phyloP scores from a whole-genome alignment of 2,113 vertebrate species.

The Vombatus ursinus region DNA sequence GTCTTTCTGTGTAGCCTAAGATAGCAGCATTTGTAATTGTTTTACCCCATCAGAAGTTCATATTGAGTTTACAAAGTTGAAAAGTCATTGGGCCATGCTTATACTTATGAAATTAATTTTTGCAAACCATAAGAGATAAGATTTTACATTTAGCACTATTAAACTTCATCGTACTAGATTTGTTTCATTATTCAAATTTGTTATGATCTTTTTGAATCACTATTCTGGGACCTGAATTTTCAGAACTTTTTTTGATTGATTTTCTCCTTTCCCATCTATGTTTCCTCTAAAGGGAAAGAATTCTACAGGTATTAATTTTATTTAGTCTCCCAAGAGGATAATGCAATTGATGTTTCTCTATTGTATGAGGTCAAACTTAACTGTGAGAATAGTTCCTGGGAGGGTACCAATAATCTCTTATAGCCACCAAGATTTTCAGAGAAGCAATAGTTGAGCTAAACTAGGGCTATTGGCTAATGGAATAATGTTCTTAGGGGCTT shows the following conservation, averaged over 20 bases:
- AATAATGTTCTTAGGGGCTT: too few relatives aligned
- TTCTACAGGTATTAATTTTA: background rate
- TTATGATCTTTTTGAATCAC: background rate
- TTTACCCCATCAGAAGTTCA: background rate
- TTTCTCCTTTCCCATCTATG: background rate
- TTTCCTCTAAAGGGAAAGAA: background rate
- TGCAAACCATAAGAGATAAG: background rate
- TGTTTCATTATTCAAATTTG: background rate
- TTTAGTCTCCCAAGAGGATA: background rate
- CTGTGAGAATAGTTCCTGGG: background rate
- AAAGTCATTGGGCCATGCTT: background rate
- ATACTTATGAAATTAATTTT: background rate
- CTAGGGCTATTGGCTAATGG: background rate
- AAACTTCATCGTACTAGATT: background rate
- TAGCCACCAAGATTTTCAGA: background rate
- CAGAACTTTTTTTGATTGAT: background rate
- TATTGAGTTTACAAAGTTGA: background rate
- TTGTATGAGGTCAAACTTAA: background rate
- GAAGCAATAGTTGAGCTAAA: too few relatives aligned
- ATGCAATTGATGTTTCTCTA: background rate
- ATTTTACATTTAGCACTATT: background rate
- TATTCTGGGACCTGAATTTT: background rate
- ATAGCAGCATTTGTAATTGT: too few relatives aligned
- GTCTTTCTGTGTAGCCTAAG: too few relatives aligned
- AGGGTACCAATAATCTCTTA: background rate